Evolutionary conservation across 2,113 vertebrate species (phyloP).

Genomic region (Alectura lathami): DNA sequence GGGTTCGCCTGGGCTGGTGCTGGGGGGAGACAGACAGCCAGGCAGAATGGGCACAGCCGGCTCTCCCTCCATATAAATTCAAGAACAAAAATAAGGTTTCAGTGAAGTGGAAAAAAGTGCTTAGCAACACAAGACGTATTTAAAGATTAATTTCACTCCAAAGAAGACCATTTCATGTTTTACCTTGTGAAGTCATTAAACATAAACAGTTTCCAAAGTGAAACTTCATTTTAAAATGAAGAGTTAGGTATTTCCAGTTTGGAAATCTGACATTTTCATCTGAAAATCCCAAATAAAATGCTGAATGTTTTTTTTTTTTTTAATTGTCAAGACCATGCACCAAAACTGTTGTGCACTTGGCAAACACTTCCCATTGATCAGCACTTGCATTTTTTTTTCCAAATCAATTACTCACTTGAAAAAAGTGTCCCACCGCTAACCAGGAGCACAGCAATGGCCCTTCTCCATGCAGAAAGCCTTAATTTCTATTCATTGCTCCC

Average conservation of each 20-base stretch:
- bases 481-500: neutral
- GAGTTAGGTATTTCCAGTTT: neutral
- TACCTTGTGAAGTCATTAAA: neutral
- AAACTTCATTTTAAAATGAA: neutral
- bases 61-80: neutral
- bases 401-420: neutral
- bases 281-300: neutral
- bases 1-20: neutral
- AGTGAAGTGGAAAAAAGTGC: neutral
- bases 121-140: neutral
- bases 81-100: neutral
- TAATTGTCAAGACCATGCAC: neutral
- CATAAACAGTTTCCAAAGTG: neutral
- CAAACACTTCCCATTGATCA: neutral
- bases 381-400: neutral
- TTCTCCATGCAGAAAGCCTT: neutral
- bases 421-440: neutral
- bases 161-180: neutral
- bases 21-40: neutral
- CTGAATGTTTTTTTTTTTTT: neutral
- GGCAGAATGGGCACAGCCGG: neutral
- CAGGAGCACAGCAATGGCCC: neutral
- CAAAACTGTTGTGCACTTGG: neutral
- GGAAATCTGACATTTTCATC: neutral
- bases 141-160: neutral